phyloP scores from a whole-genome alignment of 1,140 invertebrate species.

The Drosophila santomea region DNA sequence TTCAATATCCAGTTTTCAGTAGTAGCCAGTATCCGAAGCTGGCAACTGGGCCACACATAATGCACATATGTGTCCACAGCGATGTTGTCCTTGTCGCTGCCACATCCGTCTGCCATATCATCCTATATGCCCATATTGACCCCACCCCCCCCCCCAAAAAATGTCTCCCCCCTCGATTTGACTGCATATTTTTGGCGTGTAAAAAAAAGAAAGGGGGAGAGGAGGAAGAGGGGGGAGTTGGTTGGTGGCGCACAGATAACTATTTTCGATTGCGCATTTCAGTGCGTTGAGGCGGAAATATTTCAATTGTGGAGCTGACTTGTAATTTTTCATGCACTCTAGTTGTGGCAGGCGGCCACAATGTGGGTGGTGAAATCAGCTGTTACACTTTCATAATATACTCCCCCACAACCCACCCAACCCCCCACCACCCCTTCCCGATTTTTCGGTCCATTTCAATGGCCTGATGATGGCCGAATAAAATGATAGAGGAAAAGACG shows the following conservation, averaged over 20 bases:
- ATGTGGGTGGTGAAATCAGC: constrained; percentile 40
- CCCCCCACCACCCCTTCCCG: too few relatives aligned
- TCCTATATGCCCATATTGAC: too few relatives aligned
- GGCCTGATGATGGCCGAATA: constrained; percentile 22
- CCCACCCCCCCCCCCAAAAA: background rate
- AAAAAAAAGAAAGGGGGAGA: background rate
- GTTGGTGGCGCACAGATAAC: constrained; percentile 59
- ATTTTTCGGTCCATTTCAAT: constrained; percentile 9
- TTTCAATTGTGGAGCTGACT: constrained; percentile 82
- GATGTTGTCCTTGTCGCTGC: constrained; percentile 48
- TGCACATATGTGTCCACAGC: constrained; percentile 58
- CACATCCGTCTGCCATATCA: constrained; percentile 36
- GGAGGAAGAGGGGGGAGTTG: background rate
- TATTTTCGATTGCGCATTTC: constrained; percentile 83
- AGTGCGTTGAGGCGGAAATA: constrained; percentile 80
- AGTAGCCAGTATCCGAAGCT: background rate
- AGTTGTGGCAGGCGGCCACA: constrained; percentile 28
- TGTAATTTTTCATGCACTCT: constrained; percentile 81
- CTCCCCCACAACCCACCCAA: too few relatives aligned
- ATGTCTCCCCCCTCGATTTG: background rate
- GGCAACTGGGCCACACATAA: constrained; percentile 28
- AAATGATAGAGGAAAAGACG: constrained; percentile 10
- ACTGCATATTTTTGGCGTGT: constrained; percentile 54
- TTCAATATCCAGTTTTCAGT: background rate
- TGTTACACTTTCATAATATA: constrained; percentile 41